Conservation (phyloP, 53 echinoderm and acorn worm species). For the Paracentrotus lividus region DNA sequence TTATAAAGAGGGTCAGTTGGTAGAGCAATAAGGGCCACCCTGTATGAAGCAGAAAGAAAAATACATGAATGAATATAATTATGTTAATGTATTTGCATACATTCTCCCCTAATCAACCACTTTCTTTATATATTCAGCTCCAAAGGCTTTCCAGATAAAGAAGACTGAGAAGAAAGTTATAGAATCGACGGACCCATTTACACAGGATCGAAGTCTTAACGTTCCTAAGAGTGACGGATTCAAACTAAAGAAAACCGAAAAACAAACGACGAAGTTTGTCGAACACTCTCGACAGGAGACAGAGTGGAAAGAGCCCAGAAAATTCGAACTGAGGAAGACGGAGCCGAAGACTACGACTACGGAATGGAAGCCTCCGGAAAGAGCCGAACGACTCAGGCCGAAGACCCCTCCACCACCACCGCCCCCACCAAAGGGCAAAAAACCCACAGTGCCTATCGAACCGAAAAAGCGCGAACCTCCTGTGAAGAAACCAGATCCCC, state of each 20-base stretch:
- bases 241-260: slow-evolving; percentile 84
- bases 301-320: slow-evolving; percentile 83
- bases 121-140: slow-evolving; percentile 73
- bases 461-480: slow-evolving; percentile 76
- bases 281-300: slow-evolving; percentile 58
- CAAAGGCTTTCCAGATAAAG: slow-evolving; percentile 88
- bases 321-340: slow-evolving; percentile 83
- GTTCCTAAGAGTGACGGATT: slow-evolving; percentile 87
- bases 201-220: slow-evolving; percentile 79
- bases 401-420: slow-evolving; percentile 79
- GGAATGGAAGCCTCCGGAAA: slow-evolving; percentile 82
- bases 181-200: slow-evolving; percentile 85
- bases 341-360: slow-evolving; percentile 66
- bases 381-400: slow-evolving; percentile 77
- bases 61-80: too few relatives aligned
- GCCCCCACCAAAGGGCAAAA: slow-evolving; percentile 74
- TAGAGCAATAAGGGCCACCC: too few relatives aligned
- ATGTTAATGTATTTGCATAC: too few relatives aligned
- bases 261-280: slow-evolving; percentile 77
- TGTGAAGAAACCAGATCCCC: slow-evolving; percentile 69
- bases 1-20: too few relatives aligned
- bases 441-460: slow-evolving; percentile 72
- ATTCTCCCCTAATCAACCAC: not conserved
- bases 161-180: slow-evolving; percentile 76
- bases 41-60: too few relatives aligned